Evolutionary conservation across 2,888 invertebrate species (phyloP).

Genomic region (Hydriomena furcata): DNA sequence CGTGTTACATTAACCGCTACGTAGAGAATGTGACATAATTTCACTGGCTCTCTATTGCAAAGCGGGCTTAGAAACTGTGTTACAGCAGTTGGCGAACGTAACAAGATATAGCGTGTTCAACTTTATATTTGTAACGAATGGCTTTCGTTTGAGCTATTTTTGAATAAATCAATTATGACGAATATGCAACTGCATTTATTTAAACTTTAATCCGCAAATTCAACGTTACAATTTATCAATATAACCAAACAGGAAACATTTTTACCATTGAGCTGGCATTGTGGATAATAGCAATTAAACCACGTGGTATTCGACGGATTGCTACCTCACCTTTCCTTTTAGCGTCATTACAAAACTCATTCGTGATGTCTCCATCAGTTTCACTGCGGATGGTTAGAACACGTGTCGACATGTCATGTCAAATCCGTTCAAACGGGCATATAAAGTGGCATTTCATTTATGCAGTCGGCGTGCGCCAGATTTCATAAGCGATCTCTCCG

Average conservation of each 20-base stretch:
- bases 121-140: constrained; percentile 17
- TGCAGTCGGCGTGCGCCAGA: constrained; percentile 78
- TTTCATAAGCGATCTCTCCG: constrained; percentile 83
- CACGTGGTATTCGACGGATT: too few relatives aligned
- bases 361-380: constrained; percentile 30
- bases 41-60: constrained; percentile 47
- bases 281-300: too few relatives aligned
- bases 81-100: constrained; percentile 35
- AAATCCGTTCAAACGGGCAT: constrained; percentile 56
- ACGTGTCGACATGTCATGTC: constrained; percentile 41
- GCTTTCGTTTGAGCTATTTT: constrained; percentile 10
- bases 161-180: constrained; percentile 9
- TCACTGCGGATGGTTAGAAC: constrained; percentile 31
- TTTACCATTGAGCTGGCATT: too few relatives aligned
- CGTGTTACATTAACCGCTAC: constrained; percentile 57
- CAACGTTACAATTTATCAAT: background rate
- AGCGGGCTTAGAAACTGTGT: constrained; percentile 48
- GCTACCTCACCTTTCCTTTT: constrained; percentile 18
- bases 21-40: constrained; percentile 64
- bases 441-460: constrained; percentile 70
- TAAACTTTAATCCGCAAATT: background rate
- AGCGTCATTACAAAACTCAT: constrained; percentile 26
- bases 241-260: background rate
- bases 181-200: background rate
- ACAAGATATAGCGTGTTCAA: constrained; percentile 29